Base-by-base conservation (phyloP, 2,888 invertebrate genomes). In the Clunio marinus region DNA sequence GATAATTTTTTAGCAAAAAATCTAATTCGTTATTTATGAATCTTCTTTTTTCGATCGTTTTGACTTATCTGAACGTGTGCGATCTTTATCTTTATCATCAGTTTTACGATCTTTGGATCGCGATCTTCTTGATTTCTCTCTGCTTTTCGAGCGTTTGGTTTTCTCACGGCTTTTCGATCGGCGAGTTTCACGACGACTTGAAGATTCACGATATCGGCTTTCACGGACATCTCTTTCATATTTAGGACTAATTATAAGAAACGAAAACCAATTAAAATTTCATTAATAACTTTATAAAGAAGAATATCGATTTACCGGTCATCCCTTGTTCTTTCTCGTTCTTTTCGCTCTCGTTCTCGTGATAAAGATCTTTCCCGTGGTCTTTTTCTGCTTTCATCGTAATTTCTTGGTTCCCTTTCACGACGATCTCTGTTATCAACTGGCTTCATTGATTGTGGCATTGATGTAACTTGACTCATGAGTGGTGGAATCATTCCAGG, bases 261-360 rank as follows among this genome's bases (percentile, higher is more conserved):
- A n/a, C n/a, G 10, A 58, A 25, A 24, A 8, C 4, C 2, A 27
- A n/a, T 58, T 58, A 25, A 7, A 58, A n/a, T n/a, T n/a, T n/a
- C n/a, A n/a, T 28, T 35, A 13, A 27, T 62, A 3, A 68, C 60
- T 22, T 66, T 35, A 32, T 15, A 58, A 69, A 58, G 24, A 27
- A 25, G 25, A 2, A 25, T 17, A n/a, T 7, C 2, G n/a, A n/a
- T 20, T 51, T 22, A 20, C 25, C 71, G 72, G 22, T 58, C 69
- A 46, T 70, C 62, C 1, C 70, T 71, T 1, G 72, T 72, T 20
- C 74, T 73, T 71, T 74, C 74, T 13, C 88, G 87, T 76, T 88
- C 88, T 69, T 88, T 81, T 2, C 84, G 82, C 37, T 80, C 79
- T 68, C 82, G 81, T 35, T 82, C 82, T 28, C 82, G 35, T 20